Percentiles rank a stretch among this genome's conserved stretches.
These are phyloP conservation scores for Apaloderma vittatum DNA, from an alignment of 2,113 vertebrate species.

Conservation along the genomic window DNA sequence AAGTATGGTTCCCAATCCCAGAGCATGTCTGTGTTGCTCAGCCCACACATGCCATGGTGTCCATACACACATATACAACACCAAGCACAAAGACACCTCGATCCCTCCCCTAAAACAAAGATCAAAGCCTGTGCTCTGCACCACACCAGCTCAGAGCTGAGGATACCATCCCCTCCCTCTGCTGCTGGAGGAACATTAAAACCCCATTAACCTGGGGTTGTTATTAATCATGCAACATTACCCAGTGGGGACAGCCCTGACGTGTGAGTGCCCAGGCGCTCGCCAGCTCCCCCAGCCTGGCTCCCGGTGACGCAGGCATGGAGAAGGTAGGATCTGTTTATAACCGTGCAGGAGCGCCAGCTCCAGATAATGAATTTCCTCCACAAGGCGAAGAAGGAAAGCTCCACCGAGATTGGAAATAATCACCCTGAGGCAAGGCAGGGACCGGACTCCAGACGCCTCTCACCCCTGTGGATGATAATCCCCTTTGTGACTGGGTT, in stretches of 20 bases:
- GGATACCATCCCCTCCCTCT: background rate
- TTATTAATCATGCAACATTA: conserved; percentile 18
- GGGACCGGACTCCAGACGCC: background rate
- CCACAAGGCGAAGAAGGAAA: background rate
- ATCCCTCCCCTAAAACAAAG: background rate
- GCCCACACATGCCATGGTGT: fast-evolving
- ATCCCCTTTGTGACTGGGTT: conserved; percentile 50
- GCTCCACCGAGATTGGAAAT: background rate
- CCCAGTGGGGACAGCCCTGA: conserved; percentile 29
- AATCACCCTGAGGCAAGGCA: conserved; percentile 37
- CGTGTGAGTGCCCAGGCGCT: background rate
- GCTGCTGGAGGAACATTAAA: conserved; percentile 8
- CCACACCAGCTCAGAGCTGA: background rate
- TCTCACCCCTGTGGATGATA: background rate
- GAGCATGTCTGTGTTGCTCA: fast-evolving
- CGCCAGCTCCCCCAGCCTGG: background rate
- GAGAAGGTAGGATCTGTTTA: background rate
- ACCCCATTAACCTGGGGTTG: conserved; percentile 34
- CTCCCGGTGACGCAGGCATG: background rate
- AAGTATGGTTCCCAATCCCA: fast-evolving
- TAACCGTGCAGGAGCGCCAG: background rate
- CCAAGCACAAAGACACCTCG: background rate
- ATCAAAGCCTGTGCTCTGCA: background rate
- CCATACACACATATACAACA: fast-evolving
- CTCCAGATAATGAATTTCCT: conserved; percentile 28